Evolutionary conservation across 1,140 invertebrate genomes (phyloP).

Genomic region (Dryas iulia): DNA sequence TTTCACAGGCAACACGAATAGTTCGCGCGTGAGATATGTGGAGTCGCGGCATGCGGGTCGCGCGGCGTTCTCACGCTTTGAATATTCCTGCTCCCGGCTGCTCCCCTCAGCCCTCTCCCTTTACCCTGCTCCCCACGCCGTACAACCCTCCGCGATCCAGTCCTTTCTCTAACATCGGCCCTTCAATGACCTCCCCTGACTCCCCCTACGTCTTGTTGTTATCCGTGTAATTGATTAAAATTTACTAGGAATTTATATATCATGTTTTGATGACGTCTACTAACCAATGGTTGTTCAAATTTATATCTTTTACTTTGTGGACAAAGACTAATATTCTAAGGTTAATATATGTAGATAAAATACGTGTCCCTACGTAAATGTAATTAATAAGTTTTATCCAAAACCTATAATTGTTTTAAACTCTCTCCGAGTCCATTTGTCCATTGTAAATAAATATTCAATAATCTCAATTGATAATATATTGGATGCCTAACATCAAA

Average conservation of each 20-base stretch:
- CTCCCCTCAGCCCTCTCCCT: conserved; percentile 37
- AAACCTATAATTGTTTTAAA: too few relatives aligned
- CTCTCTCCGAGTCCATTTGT: too few relatives aligned
- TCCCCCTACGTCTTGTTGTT: conserved; percentile 54
- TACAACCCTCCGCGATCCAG: background rate
- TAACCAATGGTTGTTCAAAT: background rate
- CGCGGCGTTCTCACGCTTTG: conserved; percentile 78
- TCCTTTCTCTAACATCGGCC: conserved; percentile 39
- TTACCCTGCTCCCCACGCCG: conserved; percentile 33
- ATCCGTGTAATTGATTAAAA: conserved; percentile 69
- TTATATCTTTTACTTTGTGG: background rate
- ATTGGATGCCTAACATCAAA: too few relatives aligned
- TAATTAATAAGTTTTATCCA: too few relatives aligned
- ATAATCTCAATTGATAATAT: too few relatives aligned
- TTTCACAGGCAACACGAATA: conserved; percentile 43
- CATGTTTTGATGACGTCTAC: conserved; percentile 3
- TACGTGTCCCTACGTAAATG: too few relatives aligned
- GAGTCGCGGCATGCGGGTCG: conserved; percentile 76
- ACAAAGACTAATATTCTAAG: background rate
- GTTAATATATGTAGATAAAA: background rate
- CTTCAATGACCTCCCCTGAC: conserved; percentile 69
- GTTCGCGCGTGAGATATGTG: conserved; percentile 79
- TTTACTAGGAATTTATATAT: conserved; percentile 65
- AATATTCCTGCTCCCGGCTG: conserved; percentile 73
- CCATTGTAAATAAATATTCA: too few relatives aligned